phyloP scores from a whole-genome alignment of 2,888 invertebrate genomes.

The Agonopterix heracliana region DNA sequence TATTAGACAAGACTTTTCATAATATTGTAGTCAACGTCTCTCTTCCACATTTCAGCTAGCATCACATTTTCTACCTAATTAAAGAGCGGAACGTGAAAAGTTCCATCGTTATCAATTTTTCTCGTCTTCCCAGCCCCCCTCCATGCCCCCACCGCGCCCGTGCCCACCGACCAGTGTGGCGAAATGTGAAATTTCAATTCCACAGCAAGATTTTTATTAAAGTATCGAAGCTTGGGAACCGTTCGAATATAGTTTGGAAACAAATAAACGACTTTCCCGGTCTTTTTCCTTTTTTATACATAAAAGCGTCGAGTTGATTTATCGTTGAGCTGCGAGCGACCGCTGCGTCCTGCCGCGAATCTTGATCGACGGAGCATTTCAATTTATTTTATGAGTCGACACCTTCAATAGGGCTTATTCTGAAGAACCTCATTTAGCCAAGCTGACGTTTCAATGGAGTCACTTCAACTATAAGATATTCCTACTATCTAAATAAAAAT shows the following conservation, averaged over 20 bases:
- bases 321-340: slow-evolving; percentile 51
- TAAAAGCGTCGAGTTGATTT: slow-evolving; percentile 70
- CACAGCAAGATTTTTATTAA: slow-evolving; percentile 54
- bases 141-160: slow-evolving; percentile 20
- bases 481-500: no score
- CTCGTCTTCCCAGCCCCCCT: slow-evolving; percentile 20
- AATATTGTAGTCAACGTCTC: no score
- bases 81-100: slow-evolving; percentile 31
- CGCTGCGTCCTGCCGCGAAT: slow-evolving; percentile 53
- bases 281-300: slow-evolving; percentile 57
- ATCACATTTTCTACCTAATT: slow-evolving; percentile 38
- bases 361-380: slow-evolving; percentile 69
- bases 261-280: slow-evolving; percentile 66
- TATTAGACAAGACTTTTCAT: no score
- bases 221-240: slow-evolving; percentile 50
- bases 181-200: slow-evolving; percentile 63
- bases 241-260: slow-evolving; percentile 67
- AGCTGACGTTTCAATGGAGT: slow-evolving; percentile 29
- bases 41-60: slow-evolving; percentile 10
- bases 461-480: slow-evolving; percentile 2
- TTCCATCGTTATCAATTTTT: slow-evolving; percentile 38
- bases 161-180: slow-evolving; percentile 25
- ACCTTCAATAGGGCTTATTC: slow-evolving; percentile 45
- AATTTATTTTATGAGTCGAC: slow-evolving; percentile 70
- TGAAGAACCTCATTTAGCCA: slow-evolving; percentile 33